Conservation (phyloP, 1,140 invertebrate genomes). For the Drosophila punjabiensis region DNA sequence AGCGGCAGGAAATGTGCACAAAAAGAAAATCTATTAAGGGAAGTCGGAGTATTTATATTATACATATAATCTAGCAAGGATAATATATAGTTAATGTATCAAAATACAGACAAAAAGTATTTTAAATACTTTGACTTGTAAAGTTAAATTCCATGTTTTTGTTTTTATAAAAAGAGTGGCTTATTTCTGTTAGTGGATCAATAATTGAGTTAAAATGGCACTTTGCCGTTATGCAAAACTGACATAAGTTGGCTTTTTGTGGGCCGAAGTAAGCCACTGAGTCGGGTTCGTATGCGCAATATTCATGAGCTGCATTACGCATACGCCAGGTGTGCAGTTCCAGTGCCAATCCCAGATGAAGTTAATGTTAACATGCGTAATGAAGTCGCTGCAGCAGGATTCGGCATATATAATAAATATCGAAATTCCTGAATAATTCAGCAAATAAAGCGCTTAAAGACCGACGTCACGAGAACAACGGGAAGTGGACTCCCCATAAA, state of each 20-base stretch:
- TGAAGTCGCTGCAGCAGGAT: conserved; percentile 36
- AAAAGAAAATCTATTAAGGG: background rate
- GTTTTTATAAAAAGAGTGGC: background rate
- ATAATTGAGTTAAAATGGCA: conserved; percentile 8
- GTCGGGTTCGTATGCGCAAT: conserved; percentile 51
- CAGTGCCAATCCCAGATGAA: conserved; percentile 25
- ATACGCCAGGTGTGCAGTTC: conserved; percentile 64
- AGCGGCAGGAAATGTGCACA: background rate
- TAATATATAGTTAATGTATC: background rate
- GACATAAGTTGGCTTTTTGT: conserved; percentile 7
- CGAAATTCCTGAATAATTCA: conserved; percentile 36
- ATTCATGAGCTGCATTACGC: conserved; percentile 50
- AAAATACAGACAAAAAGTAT: background rate
- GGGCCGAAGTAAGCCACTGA: background rate
- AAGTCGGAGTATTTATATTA: background rate
- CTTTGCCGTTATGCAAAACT: conserved; percentile 6
- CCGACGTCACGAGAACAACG: conserved; percentile 12
- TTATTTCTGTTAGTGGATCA: background rate
- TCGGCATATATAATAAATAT: background rate
- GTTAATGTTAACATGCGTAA: conserved; percentile 28
- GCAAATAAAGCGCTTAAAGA: conserved; percentile 39
- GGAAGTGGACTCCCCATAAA: conserved; percentile 60
- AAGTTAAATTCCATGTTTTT: background rate
- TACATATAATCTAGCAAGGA: background rate
- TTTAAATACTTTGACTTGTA: no score